Conservation (phyloP, 2,113 vertebrate genomes). For the Choloepus hoffmanni region DNA sequence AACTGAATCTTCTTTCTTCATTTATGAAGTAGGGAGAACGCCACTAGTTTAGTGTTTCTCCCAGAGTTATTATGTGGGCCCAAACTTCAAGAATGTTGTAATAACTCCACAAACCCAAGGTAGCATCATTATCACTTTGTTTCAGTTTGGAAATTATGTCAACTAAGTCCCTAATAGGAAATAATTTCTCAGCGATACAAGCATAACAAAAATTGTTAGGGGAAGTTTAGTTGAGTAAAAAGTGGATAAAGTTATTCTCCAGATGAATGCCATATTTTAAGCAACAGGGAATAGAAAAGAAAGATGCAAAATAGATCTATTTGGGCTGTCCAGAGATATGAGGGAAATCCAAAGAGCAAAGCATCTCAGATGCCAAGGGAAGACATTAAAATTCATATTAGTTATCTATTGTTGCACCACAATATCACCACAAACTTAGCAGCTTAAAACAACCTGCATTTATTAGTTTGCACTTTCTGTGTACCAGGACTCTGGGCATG, state of each 20-base stretch:
- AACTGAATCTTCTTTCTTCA: not conserved
- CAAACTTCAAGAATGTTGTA: not conserved
- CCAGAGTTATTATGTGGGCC: not conserved
- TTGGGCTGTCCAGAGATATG: not conserved
- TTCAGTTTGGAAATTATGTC: not conserved
- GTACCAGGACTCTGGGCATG: not conserved
- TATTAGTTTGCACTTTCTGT: not conserved
- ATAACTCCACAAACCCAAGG: not conserved
- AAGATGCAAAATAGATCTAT: not conserved
- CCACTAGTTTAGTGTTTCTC: not conserved
- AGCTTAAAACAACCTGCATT: not conserved
- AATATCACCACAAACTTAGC: not conserved
- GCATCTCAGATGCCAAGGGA: not conserved
- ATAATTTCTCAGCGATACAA: not conserved
- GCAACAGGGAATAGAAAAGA: not conserved
- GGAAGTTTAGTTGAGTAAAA: not conserved
- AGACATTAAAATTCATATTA: not conserved
- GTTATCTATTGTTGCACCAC: not conserved
- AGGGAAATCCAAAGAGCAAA: not conserved
- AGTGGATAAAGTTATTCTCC: not conserved
- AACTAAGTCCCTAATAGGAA: not conserved
- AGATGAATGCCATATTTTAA: not conserved
- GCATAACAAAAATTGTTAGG: too few relatives aligned
- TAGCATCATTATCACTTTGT: not conserved
- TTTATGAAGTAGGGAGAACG: not conserved